These are phyloP conservation scores for Capricornis sumatraensis DNA, from an alignment of 2,113 vertebrate species.

Conservation along the genomic window DNA sequence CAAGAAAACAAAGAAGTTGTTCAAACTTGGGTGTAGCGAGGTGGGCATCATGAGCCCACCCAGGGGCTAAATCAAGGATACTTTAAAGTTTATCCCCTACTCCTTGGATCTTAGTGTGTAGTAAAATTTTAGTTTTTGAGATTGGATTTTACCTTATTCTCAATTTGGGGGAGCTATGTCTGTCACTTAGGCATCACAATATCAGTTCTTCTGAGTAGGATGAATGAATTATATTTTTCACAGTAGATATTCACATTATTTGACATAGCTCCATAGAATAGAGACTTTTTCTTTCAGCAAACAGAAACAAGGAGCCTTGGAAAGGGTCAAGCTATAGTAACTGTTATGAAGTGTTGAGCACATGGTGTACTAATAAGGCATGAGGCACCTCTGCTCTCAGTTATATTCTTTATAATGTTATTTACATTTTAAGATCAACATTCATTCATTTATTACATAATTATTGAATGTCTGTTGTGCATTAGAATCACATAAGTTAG, in stretches of 20 bases:
- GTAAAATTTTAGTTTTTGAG: background rate
- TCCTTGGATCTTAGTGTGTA: background rate
- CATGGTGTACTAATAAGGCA: background rate
- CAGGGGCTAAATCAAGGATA: background rate
- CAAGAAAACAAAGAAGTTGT: background rate
- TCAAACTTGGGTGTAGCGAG: background rate
- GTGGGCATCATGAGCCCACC: background rate
- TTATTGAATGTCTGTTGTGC: background rate
- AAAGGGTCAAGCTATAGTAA: background rate
- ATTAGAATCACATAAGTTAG: background rate
- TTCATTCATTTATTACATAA: background rate
- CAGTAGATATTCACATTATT: background rate
- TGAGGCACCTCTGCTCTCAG: background rate
- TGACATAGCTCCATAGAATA: background rate
- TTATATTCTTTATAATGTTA: background rate
- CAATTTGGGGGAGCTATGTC: background rate
- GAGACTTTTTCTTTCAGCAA: background rate
- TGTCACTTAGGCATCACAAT: background rate
- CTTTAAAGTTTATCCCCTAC: background rate
- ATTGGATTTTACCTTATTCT: background rate
- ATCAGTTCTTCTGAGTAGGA: background rate
- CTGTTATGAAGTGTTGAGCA: conserved; percentile 1
- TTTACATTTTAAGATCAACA: background rate
- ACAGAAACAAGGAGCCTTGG: background rate
- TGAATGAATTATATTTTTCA: background rate